A percentile compares a stretch with the other conserved stretches of the same genome.
phyloP scores from a whole-genome alignment of 2,113 vertebrate species.

The Ailurus styani region DNA sequence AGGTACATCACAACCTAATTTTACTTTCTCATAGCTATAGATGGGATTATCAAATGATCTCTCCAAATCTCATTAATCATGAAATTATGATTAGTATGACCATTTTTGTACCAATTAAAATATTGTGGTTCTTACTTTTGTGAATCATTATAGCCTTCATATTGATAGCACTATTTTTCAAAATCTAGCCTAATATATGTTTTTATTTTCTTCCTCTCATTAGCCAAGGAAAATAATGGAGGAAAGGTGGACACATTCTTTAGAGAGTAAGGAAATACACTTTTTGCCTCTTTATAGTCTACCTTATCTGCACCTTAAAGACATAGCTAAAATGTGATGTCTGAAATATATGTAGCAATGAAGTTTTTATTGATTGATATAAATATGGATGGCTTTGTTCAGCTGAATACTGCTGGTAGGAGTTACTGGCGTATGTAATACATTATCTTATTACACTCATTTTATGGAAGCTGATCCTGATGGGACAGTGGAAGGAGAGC shows the following conservation, averaged over 20 bases:
- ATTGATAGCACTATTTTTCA: not conserved
- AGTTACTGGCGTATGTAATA: constrained; percentile 70
- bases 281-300: constrained; percentile 35
- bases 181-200: not conserved
- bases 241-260: not conserved
- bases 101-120: constrained; percentile 6
- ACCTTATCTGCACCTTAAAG: constrained; percentile 59
- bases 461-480: constrained; percentile 74
- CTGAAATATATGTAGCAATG: constrained; percentile 54
- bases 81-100: not conserved
- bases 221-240: constrained; percentile 17
- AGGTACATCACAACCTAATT: not conserved
- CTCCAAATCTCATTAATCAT: not conserved
- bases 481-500: constrained; percentile 72
- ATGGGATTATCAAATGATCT: not conserved
- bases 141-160: not conserved
- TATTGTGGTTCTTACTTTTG: not conserved
- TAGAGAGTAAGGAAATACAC: not conserved
- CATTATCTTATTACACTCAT: constrained; percentile 76
- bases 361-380: constrained; percentile 71
- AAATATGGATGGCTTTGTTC: constrained; percentile 65
- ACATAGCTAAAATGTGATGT: constrained; percentile 26
- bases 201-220: constrained; percentile 39
- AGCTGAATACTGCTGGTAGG: constrained; percentile 52
- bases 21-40: not conserved